Percentiles rank a stretch among this genome's conserved stretches.
These are phyloP conservation scores for Paedocypris sp. DNA, from an alignment of 2,113 vertebrate genomes.

Conservation along the genomic window DNA sequence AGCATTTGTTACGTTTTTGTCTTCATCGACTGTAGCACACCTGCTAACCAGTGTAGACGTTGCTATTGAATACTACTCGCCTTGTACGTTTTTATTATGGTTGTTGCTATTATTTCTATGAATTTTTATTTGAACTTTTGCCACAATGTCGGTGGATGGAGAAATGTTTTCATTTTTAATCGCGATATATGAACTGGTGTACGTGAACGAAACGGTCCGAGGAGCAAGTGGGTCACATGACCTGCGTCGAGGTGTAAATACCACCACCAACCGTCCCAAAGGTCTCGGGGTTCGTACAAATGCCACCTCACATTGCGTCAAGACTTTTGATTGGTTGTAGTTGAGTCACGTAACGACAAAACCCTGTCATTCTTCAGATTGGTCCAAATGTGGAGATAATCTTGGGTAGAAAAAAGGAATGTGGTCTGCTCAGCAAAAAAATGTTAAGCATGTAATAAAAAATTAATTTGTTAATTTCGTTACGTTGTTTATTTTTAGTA, in stretches of 20 bases:
- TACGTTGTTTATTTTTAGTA: too few relatives aligned
- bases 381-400: too few relatives aligned
- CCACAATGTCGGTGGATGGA: slow-evolving; percentile 26
- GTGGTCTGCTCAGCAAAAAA: too few relatives aligned
- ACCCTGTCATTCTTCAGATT: too few relatives aligned
- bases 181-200: not conserved
- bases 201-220: too few relatives aligned
- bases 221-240: slow-evolving; percentile 28
- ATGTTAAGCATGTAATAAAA: too few relatives aligned
- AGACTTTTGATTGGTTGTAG: too few relatives aligned
- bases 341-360: too few relatives aligned
- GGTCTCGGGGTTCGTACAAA: too few relatives aligned
- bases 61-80: slow-evolving; percentile 45
- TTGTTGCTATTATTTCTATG: slow-evolving; percentile 44
- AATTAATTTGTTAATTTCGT: too few relatives aligned
- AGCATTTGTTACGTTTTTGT: slow-evolving; percentile 23
- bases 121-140: slow-evolving; percentile 35
- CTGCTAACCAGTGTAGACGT: slow-evolving; percentile 47
- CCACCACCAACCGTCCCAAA: too few relatives aligned
- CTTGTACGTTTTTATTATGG: slow-evolving; percentile 39
- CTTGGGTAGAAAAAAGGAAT: too few relatives aligned
- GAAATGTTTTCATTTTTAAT: slow-evolving; percentile 29
- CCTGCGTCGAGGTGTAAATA: slow-evolving; percentile 45
- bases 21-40: slow-evolving; percentile 44
- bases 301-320: not conserved